Conservation (phyloP, 2,888 invertebrate species). For the Cheilosia impressa region DNA sequence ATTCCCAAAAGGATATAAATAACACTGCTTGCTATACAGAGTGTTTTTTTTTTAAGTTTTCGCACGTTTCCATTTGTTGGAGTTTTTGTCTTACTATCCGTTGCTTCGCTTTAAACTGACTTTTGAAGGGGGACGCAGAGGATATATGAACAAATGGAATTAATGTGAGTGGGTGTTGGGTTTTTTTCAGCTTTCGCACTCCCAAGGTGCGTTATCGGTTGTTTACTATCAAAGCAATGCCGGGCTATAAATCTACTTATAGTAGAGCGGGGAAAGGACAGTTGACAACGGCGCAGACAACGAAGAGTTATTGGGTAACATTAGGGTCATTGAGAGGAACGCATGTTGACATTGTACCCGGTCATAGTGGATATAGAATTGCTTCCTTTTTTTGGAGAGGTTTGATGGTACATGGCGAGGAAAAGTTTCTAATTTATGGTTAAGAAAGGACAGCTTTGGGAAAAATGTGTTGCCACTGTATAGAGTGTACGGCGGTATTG, state of each 20-base stretch:
- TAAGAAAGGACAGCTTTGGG: conserved; percentile 18
- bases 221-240: conserved; percentile 51
- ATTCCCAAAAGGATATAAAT: conserved; percentile 63
- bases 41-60: conserved; percentile 21
- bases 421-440: conserved; percentile 50
- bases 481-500: conserved; percentile 14
- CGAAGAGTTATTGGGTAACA: conserved; percentile 53
- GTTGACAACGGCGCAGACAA: conserved; percentile 33
- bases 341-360: conserved; percentile 53
- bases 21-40: conserved; percentile 34
- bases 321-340: conserved; percentile 67
- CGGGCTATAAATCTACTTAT: conserved; percentile 51
- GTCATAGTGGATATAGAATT: conserved; percentile 1
- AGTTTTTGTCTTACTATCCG: conserved; percentile 3
- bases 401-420: background rate
- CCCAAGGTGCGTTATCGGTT: conserved; percentile 51
- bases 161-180: conserved; percentile 4
- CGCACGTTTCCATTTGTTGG: background rate
- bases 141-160: conserved; percentile 34
- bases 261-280: conserved; percentile 25
- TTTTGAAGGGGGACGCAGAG: conserved; percentile 46
- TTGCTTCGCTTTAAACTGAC: conserved; percentile 50
- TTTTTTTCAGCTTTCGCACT: conserved; percentile 8
- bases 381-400: conserved; percentile 5
- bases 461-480: conserved; percentile 28